A percentile compares a stretch with the other conserved stretches of the same genome.
Conservation (phyloP, 2,113 vertebrate species). For the Sorex araneus region DNA sequence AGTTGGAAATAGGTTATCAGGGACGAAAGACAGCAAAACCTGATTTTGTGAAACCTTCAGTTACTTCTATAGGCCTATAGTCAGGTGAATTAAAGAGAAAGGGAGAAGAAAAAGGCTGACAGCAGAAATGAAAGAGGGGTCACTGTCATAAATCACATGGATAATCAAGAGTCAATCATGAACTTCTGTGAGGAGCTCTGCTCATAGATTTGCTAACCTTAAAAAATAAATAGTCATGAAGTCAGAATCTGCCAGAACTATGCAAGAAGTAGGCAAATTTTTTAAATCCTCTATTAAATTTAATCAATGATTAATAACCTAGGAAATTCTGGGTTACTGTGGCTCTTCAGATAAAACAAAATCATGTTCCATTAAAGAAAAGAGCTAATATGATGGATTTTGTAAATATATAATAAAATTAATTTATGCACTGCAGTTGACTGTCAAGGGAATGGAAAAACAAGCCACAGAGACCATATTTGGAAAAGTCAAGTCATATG, state of each 20-base stretch:
- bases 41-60: background rate
- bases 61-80: background rate
- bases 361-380: background rate
- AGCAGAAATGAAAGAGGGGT: background rate
- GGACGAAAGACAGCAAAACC: constrained; percentile 11
- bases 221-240: background rate
- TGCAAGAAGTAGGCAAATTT: background rate
- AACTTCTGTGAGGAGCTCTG: background rate
- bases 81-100: background rate
- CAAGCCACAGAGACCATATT: constrained; percentile 42
- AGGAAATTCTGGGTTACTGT: background rate
- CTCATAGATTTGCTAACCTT: background rate
- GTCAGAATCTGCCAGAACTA: background rate
- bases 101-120: background rate
- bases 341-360: background rate
- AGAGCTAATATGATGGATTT: constrained; percentile 16
- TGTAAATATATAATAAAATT: background rate
- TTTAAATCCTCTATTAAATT: background rate
- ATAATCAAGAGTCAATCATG: background rate
- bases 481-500: background rate
- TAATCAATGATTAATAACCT: background rate
- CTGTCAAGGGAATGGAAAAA: constrained; percentile 14
- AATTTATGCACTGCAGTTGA: background rate
- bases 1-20: background rate
- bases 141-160: background rate